Percentiles rank a stretch among this genome's conserved stretches.
phyloP scores from a whole-genome alignment of 92 coral and sea anemone genomes.

The Meandrina meandrites region DNA sequence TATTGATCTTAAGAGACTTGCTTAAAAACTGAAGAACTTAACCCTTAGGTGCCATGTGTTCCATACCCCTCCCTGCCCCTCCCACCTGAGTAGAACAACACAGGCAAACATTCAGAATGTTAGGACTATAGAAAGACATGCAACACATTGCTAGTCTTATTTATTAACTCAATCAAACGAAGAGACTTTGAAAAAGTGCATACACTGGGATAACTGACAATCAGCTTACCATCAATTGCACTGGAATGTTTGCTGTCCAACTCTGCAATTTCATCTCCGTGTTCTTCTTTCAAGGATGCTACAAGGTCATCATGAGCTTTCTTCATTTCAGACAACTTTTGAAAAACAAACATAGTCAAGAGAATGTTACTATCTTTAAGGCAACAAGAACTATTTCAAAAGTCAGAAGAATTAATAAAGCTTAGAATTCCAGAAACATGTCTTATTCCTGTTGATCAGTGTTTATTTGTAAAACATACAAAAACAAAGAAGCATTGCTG shows the following conservation, averaged over 20 bases:
- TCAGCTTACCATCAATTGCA: constrained; percentile 82
- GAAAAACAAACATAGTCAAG: neutral
- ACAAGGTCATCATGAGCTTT: constrained; percentile 68
- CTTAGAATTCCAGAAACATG: neutral
- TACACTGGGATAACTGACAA: neutral
- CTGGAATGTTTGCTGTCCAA: constrained; percentile 82
- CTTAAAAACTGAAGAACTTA: too few species aligned
- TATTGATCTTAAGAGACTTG: too few species aligned
- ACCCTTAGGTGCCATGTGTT: too few species aligned
- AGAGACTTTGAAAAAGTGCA: too few species aligned
- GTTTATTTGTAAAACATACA: neutral
- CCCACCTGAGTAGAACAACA: neutral
- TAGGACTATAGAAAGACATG: neutral
- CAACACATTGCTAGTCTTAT: too few species aligned
- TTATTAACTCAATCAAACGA: too few species aligned
- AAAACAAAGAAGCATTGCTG: neutral
- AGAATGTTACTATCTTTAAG: neutral
- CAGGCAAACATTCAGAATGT: neutral
- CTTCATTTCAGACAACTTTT: constrained; percentile 68
- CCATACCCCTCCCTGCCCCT: too few species aligned
- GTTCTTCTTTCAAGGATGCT: constrained; percentile 69
- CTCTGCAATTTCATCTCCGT: constrained; percentile 83
- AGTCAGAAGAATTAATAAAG: neutral
- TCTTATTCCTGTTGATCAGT: neutral
- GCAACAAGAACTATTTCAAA: neutral